Evolutionary conservation across 2,797 vertebrate genomes (phyloP), one percentile per base, ranked within the genome.

Genomic region (Arctocebus calabarensis): DNA sequence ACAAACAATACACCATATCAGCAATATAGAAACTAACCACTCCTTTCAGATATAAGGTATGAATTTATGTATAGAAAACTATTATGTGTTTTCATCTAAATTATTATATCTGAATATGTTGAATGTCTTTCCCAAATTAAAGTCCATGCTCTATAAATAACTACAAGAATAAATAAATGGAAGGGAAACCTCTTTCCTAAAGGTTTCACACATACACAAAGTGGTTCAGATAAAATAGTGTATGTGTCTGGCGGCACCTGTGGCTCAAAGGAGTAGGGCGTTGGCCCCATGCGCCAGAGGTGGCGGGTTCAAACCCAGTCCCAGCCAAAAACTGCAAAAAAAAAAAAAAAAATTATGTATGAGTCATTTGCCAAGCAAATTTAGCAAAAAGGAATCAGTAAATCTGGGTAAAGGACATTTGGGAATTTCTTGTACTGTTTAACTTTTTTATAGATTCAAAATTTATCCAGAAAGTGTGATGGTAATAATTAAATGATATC

Each of bases 381-480:
- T 64, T 45, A 74, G 43, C 62, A 90, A 90, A 84, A 64, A 92
- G 52, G 1, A 27, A 84, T 1, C 14, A 27, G 45, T 52, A 55
- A 48, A 61, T 34, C 11, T 59, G 16, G 55, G 43, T 19, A 61
- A 78, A 88, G 16, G 17, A 6, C 32, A 37, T 45, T 78, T 52
- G 32, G 19, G 23, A 22, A 74, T 27, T 61, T 87, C 27, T 4
- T 75, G 5, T 45, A 90, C 23, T 71, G 29, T 12, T n/a, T n/a
- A 73, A 90, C 32, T 84, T 84, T 71, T 82, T 74, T 45, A 29
- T n/a, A 93, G 77, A 70, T 71, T 71, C 19, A 62, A 92, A 66
- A 34, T 52, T n/a, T 12, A 83, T 32, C 29, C 82, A 78, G 70
- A 62, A 84, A 40, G 61, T 52, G 45, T 45, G 43, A 81, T 2